Conservation (phyloP, 1,140 invertebrate genomes). For the Sesamia nonagrioides region DNA sequence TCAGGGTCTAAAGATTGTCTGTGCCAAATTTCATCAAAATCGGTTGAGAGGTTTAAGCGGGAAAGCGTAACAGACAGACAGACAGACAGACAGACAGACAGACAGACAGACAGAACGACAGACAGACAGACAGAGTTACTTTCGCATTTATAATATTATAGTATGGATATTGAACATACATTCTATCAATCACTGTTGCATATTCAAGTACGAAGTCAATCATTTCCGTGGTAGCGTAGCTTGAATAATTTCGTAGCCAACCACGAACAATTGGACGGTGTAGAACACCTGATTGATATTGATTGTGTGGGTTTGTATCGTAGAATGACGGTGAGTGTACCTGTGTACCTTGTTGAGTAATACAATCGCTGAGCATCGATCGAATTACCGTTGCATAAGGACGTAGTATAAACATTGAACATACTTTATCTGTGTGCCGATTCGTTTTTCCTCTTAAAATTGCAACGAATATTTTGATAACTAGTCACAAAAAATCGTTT, state of each 20-base stretch:
- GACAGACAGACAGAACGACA: too few relatives aligned
- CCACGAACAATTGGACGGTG: constrained; percentile 19
- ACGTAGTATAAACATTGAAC: neutral
- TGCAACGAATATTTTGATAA: too few relatives aligned
- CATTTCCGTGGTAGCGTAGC: constrained; percentile 7
- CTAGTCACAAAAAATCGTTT: too few relatives aligned
- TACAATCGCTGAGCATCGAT: constrained; percentile 46
- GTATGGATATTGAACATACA: too few relatives aligned
- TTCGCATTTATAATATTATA: too few relatives aligned
- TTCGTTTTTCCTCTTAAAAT: constrained; percentile 11
- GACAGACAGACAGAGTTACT: too few relatives aligned
- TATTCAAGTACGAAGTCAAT: constrained; percentile 31
- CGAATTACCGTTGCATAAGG: constrained; percentile 45
- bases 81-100: too few relatives aligned
- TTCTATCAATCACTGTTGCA: constrained; percentile 1
- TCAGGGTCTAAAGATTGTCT: too few relatives aligned
- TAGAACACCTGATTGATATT: constrained; percentile 38
- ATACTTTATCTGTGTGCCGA: neutral
- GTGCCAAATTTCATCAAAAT: too few relatives aligned
- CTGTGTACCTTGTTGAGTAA: constrained; percentile 36
- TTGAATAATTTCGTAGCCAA: constrained; percentile 39
- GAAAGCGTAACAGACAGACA: too few relatives aligned
- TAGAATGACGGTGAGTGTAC: neutral
- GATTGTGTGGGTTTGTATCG: constrained; percentile 32
- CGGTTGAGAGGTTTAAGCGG: too few relatives aligned